A percentile compares a stretch with the other conserved stretches of the same genome.
These are phyloP conservation scores for Myanophis thanlyinensis DNA, from an alignment of 2,113 vertebrate genomes.

Conservation along the genomic window DNA sequence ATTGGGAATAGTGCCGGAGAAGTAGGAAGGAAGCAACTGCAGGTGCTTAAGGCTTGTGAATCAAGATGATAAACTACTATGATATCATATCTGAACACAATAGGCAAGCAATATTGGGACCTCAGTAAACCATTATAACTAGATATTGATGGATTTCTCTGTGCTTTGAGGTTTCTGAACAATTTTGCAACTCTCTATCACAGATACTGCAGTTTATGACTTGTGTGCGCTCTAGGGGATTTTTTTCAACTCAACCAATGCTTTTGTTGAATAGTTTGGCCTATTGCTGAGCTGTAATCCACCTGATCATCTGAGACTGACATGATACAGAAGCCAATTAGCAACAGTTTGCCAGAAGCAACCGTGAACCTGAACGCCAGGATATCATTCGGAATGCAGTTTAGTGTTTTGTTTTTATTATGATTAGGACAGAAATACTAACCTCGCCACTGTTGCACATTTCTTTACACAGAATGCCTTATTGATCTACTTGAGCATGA, in stretches of 20 bases:
- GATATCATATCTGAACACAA: not conserved
- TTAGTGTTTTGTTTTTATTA: slow-evolving; percentile 4
- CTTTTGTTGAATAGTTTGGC: not conserved
- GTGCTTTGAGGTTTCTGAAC: not conserved
- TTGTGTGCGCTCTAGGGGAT: not conserved
- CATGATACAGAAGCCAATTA: not conserved
- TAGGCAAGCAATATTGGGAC: not conserved
- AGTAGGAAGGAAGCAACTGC: not conserved
- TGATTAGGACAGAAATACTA: slow-evolving; percentile 45
- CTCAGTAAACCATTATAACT: not conserved
- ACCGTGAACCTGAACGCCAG: slow-evolving; percentile 1
- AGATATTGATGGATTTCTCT: not conserved
- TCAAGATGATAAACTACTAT: not conserved
- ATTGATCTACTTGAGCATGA: slow-evolving; percentile 49
- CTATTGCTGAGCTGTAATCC: slow-evolving; percentile 15
- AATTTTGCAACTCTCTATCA: not conserved
- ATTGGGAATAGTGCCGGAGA: not conserved
- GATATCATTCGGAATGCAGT: slow-evolving; percentile 25
- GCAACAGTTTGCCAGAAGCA: not conserved
- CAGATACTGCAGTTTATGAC: not conserved
- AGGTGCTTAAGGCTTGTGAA: not conserved
- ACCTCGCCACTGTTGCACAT: slow-evolving; percentile 47
- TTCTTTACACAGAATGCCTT: slow-evolving; percentile 41
- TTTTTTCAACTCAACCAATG: not conserved
- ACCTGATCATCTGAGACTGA: not conserved